phyloP scores from a whole-genome alignment of 2,113 vertebrate species.

The Pteropus alecto region DNA sequence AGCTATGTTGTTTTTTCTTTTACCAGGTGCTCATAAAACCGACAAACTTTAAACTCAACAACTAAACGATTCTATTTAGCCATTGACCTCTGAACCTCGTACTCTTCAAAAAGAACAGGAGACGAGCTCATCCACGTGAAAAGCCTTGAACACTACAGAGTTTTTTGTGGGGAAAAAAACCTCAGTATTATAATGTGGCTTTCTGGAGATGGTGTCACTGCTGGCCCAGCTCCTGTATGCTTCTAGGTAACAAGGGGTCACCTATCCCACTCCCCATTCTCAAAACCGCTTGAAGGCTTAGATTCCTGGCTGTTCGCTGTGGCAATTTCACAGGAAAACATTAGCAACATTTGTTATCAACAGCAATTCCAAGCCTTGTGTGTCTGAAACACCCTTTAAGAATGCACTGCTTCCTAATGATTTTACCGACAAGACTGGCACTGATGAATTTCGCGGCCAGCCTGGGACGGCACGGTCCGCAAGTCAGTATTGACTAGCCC shows the following conservation, averaged over 20 bases:
- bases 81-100: background rate
- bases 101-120: background rate
- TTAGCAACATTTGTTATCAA: conserved; percentile 77
- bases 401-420: conserved; percentile 79
- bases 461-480: conserved; percentile 73
- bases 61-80: background rate
- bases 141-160: background rate
- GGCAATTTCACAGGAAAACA: conserved; percentile 61
- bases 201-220: background rate
- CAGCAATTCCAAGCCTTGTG: conserved; percentile 71
- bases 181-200: background rate
- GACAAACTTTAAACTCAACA: background rate
- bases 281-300: conserved; percentile 31
- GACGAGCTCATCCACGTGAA: conserved; percentile 11
- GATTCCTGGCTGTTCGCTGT: conserved; percentile 22
- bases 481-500: conserved; percentile 74
- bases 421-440: conserved; percentile 75
- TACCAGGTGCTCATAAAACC: background rate
- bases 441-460: conserved; percentile 80
- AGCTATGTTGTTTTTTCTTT: background rate
- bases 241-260: background rate
- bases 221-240: background rate
- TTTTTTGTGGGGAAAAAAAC: conserved; percentile 36
- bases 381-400: conserved; percentile 76
- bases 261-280: background rate